These are phyloP conservation scores for Odontophorus gujanensis DNA, from an alignment of 2,113 vertebrate species.

Conservation along the genomic window DNA sequence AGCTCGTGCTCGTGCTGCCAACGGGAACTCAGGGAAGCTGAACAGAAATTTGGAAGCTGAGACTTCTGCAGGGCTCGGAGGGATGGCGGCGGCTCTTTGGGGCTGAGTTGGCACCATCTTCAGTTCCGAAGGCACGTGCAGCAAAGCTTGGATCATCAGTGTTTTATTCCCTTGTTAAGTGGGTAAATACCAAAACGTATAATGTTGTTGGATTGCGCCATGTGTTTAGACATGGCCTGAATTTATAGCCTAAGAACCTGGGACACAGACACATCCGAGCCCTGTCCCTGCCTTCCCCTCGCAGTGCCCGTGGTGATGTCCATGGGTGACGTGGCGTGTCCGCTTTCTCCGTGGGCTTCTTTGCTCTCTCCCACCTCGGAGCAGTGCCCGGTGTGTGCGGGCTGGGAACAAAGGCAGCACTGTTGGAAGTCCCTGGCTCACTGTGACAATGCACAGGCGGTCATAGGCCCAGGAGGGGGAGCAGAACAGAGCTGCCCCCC, in stretches of 20 bases:
- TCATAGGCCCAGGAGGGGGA: neutral
- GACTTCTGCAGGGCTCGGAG: neutral
- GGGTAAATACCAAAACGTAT: neutral
- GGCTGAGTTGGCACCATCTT: neutral
- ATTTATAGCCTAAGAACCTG: neutral
- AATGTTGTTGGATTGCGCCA: neutral
- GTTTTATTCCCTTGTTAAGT: neutral
- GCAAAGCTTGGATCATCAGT: neutral
- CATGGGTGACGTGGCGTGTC: neutral
- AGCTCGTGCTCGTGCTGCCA: neutral
- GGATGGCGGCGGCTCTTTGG: fast-evolving
- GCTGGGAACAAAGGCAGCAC: neutral
- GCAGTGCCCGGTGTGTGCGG: neutral
- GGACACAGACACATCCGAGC: neutral
- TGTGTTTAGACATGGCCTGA: fast-evolving
- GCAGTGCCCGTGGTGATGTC: neutral
- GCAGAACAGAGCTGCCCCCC: neutral
- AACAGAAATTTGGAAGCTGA: neutral
- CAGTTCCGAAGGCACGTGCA: neutral
- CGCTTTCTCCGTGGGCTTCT: neutral
- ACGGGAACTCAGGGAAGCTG: neutral
- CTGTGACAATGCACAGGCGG: neutral
- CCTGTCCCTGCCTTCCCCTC: neutral
- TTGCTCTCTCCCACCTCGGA: neutral
- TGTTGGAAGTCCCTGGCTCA: neutral